Evolutionary conservation across 1,140 invertebrate species (phyloP).

Genomic region (Platorchestia sp.): DNA sequence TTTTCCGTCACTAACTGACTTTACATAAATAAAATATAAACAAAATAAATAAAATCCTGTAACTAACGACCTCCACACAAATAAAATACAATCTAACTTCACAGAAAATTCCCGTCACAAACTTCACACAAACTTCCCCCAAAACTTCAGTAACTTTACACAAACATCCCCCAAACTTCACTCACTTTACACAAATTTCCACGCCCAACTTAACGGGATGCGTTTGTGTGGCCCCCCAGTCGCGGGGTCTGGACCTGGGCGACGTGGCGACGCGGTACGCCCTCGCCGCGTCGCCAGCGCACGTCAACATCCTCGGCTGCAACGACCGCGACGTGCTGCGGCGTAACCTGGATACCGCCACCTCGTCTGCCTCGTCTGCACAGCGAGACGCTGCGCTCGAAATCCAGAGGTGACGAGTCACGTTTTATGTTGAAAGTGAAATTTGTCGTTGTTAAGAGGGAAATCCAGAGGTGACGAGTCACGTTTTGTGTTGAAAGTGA

Average conservation of each 20-base stretch:
- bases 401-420: background rate
- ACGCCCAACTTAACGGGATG: background rate
- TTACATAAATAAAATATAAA: too few relatives aligned
- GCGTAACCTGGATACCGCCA: constrained; percentile 9
- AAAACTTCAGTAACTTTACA: too few relatives aligned
- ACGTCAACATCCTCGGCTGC: constrained; percentile 22
- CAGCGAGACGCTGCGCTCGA: background rate
- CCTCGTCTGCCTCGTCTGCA: background rate
- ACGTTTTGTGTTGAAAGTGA: background rate
- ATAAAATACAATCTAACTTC: too few relatives aligned
- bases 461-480: background rate
- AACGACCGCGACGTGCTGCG: constrained; percentile 13
- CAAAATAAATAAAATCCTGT: too few relatives aligned
- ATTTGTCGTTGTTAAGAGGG: background rate
- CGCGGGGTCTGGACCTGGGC: background rate
- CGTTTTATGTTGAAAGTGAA: background rate
- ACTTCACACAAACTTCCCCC: too few relatives aligned
- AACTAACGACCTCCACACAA: too few relatives aligned
- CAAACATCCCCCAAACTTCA: too few relatives aligned
- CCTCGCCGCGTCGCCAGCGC: background rate
- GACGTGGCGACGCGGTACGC: background rate
- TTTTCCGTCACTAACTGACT: too few relatives aligned
- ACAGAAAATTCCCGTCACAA: too few relatives aligned
- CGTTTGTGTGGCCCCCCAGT: background rate
- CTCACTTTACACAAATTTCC: background rate